Conservation (phyloP, 2,113 vertebrate species). For the Elephas maximus region DNA sequence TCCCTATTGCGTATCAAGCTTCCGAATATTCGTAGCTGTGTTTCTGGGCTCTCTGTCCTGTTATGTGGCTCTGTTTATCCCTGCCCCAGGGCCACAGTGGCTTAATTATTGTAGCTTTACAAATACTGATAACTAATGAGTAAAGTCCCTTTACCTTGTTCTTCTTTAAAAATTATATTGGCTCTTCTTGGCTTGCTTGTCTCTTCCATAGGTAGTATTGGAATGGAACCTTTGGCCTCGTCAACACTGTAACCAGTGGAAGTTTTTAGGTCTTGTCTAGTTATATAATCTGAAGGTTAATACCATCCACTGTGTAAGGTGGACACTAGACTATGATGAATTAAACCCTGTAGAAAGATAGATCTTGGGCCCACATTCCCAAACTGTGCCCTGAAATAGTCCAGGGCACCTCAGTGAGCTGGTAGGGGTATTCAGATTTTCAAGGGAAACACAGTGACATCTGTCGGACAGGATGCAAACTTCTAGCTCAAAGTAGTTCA, state of each 20-base stretch:
- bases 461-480: background rate
- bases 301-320: background rate
- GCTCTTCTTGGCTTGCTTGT: background rate
- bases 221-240: background rate
- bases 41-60: background rate
- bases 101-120: conserved; percentile 21
- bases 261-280: conserved; percentile 10
- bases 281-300: background rate
- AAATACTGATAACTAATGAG: background rate
- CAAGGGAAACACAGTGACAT: background rate
- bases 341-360: background rate
- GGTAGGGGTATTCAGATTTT: background rate
- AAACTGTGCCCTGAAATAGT: background rate
- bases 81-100: background rate
- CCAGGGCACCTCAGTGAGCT: background rate
- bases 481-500: background rate
- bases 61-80: background rate
- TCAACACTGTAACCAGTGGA: background rate
- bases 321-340: background rate
- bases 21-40: background rate
- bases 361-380: background rate
- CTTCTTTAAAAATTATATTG: background rate
- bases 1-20: background rate
- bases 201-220: background rate
- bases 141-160: conserved; percentile 22